Evolutionary conservation across 2,113 vertebrate species (phyloP).

Genomic region (Gnathonemus longibarbis): DNA sequence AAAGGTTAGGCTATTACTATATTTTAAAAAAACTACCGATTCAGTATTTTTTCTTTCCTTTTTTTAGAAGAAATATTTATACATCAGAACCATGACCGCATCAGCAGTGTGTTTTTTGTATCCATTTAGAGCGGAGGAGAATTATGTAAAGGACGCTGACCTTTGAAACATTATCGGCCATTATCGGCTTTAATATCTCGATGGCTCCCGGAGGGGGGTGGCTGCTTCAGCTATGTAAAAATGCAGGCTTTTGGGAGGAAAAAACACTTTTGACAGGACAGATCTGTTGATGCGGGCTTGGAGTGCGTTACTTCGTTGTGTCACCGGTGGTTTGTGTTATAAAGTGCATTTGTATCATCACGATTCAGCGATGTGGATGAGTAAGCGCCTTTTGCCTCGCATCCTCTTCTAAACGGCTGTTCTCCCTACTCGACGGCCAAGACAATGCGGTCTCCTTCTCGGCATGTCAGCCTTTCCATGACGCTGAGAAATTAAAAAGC

Average conservation of each 20-base stretch:
- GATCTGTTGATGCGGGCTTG: neutral
- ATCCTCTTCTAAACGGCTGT: neutral
- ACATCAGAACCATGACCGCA: neutral
- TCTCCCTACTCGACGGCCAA: neutral
- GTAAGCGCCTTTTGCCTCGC: neutral
- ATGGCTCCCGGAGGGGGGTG: neutral
- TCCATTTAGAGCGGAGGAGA: neutral
- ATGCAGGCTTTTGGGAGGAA: neutral
- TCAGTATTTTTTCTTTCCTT: neutral
- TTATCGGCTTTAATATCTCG: slow-evolving; percentile 9
- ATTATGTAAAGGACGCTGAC: slow-evolving; percentile 6
- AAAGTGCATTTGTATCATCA: neutral
- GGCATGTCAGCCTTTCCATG: neutral
- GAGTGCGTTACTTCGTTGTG: neutral
- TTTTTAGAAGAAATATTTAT: slow-evolving; percentile 12
- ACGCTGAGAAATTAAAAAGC: neutral
- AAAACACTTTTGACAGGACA: neutral
- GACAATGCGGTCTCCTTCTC: neutral
- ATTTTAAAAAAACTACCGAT: neutral
- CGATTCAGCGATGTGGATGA: neutral
- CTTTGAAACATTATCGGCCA: slow-evolving; percentile 15
- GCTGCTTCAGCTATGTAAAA: neutral
- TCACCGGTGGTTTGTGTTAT: neutral
- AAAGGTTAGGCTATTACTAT: neutral
- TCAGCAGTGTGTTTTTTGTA: neutral